phyloP scores from a whole-genome alignment of 2,888 invertebrate species.

The Mylabris sibirica region DNA sequence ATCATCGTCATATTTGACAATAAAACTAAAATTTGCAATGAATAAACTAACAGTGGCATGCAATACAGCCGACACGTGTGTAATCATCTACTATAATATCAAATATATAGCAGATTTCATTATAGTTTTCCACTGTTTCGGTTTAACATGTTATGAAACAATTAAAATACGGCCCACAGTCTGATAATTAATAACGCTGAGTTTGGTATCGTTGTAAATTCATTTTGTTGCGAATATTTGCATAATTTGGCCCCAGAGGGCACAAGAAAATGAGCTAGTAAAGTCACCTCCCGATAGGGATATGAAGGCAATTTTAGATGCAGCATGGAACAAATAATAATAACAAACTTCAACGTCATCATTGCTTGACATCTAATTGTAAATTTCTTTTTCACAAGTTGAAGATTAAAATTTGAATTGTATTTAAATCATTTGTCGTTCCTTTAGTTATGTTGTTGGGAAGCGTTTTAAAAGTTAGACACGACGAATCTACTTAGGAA shows the following conservation, averaged over 20 bases:
- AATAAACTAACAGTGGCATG: conserved; percentile 2
- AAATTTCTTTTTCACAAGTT: conserved; percentile 2
- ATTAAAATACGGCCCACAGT: conserved; percentile 5
- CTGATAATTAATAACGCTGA: conserved; percentile 20
- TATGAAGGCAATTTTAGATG: neutral
- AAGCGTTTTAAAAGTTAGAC: conserved; percentile 23
- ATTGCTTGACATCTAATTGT: conserved; percentile 10
- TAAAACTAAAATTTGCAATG: conserved; percentile 21
- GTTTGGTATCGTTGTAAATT: conserved; percentile 17
- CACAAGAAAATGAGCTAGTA: conserved; percentile 16
- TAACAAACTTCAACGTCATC: neutral
- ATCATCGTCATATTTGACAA: conserved; percentile 12
- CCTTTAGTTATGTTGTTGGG: neutral
- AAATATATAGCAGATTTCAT: neutral
- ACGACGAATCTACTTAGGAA: conserved; percentile 26
- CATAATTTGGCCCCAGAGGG: conserved; percentile 15
- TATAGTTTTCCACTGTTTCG: conserved; percentile 6
- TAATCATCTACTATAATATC: neutral
- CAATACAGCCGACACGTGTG: conserved; percentile 7
- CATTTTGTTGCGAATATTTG: conserved; percentile 16
- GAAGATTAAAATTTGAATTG: neutral
- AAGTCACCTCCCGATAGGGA: conserved; percentile 12
- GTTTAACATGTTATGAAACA: conserved; percentile 4
- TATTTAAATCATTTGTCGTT: conserved; percentile 16
- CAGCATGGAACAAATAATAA: neutral